A percentile compares a stretch with the other conserved stretches of the same genome.
phyloP scores from a whole-genome alignment of 1,140 invertebrate species.

The Rhyzopertha dominica region DNA sequence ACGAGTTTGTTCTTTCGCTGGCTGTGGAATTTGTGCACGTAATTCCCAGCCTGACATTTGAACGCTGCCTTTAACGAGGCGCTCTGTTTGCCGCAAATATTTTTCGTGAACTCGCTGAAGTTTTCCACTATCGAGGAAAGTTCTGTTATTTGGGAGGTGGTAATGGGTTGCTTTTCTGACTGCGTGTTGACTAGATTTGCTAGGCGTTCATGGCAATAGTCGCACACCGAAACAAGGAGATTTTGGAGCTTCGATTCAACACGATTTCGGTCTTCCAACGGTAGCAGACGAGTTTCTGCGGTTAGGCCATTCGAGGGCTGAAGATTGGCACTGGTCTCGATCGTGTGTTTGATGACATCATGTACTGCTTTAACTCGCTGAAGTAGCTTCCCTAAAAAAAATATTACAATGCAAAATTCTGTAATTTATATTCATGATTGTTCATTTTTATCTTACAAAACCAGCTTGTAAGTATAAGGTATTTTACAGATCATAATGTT shows the following conservation, averaged over 20 bases:
- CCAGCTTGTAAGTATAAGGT: no score
- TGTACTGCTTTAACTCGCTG: constrained; percentile 63
- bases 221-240: constrained; percentile 72
- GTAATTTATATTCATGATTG: constrained; percentile 4
- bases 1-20: constrained; percentile 82
- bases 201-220: constrained; percentile 88
- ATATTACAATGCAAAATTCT: constrained; percentile 9
- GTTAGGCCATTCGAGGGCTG: background rate
- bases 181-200: constrained; percentile 78
- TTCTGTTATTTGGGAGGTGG: constrained; percentile 70
- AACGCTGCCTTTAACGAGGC: constrained; percentile 76
- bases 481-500: no score
- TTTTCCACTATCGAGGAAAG: constrained; percentile 72
- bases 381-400: constrained; percentile 47
- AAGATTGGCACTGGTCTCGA: constrained; percentile 55
- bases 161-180: constrained; percentile 63
- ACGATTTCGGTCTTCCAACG: constrained; percentile 61
- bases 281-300: constrained; percentile 51
- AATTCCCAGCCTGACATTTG: constrained; percentile 83
- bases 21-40: constrained; percentile 86
- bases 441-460: no score
- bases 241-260: constrained; percentile 68
- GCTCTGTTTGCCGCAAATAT: constrained; percentile 72
- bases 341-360: constrained; percentile 65
- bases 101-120: constrained; percentile 66